Evolutionary conservation across 1,140 invertebrate genomes (phyloP).

Genomic region (Platorchestia sp.): DNA sequence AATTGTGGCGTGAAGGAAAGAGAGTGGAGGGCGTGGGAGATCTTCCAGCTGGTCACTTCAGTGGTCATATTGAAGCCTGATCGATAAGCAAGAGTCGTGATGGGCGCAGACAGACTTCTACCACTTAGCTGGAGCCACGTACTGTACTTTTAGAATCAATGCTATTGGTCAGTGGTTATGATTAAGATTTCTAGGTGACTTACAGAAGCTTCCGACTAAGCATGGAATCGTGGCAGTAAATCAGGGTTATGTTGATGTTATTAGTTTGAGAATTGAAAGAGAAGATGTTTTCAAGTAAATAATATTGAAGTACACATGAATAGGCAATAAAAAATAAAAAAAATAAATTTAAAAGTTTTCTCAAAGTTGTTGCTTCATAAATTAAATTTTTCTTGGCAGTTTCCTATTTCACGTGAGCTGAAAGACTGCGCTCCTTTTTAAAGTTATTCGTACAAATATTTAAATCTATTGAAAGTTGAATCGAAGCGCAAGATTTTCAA

Average conservation of each 20-base stretch:
- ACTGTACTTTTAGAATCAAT: neutral
- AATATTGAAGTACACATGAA: neutral
- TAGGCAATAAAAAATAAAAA: neutral
- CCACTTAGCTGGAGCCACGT: slow-evolving; percentile 17
- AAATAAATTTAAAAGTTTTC: neutral
- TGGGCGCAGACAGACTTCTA: slow-evolving; percentile 23
- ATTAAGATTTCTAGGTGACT: neutral
- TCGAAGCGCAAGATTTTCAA: neutral
- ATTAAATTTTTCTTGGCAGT: neutral
- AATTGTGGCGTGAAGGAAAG: slow-evolving; percentile 6
- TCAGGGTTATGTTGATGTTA: neutral
- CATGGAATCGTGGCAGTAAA: neutral
- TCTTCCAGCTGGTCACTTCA: neutral
- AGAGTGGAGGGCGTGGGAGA: neutral
- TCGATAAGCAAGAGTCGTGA: slow-evolving; percentile 23
- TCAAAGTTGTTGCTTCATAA: neutral
- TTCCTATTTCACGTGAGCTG: neutral
- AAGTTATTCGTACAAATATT: neutral
- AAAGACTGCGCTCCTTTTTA: neutral
- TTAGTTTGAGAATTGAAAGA: neutral
- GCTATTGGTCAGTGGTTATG: neutral
- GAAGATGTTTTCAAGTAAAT: neutral
- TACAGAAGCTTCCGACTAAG: neutral
- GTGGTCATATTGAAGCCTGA: slow-evolving; percentile 49
- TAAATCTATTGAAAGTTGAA: neutral